Percentiles rank a stretch among this genome's conserved stretches.
phyloP scores from a whole-genome alignment of 1,140 invertebrate species.

The Drosophila ficusphila region DNA sequence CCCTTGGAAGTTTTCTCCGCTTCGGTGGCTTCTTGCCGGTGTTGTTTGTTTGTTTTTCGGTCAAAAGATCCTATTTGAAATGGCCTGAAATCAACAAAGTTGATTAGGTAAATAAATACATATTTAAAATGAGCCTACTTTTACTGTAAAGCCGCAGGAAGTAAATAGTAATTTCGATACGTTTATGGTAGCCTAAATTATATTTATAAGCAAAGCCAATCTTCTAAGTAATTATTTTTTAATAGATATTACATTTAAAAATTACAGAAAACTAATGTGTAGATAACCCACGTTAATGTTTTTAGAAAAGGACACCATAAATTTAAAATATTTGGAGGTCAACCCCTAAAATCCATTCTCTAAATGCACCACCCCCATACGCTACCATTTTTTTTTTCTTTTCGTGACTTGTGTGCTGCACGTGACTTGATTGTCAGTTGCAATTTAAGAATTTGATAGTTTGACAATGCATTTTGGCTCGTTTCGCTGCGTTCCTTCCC shows the following conservation, averaged over 20 bases:
- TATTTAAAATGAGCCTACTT: neutral
- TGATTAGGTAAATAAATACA: constrained; percentile 59
- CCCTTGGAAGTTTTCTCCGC: constrained; percentile 36
- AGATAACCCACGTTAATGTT: too few relatives aligned
- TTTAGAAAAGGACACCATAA: neutral
- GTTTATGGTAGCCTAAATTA: too few relatives aligned
- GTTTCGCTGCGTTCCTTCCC: constrained; percentile 43
- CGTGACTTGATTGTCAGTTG: constrained; percentile 83
- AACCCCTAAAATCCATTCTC: constrained; percentile 16
- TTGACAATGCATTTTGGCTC: constrained; percentile 79
- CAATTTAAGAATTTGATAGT: constrained; percentile 82
- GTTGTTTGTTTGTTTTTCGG: constrained; percentile 17
- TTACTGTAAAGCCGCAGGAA: neutral
- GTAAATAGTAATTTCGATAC: neutral
- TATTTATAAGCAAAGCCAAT: too few relatives aligned
- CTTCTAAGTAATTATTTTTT: too few relatives aligned
- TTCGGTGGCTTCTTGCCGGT: constrained; percentile 2
- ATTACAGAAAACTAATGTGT: too few relatives aligned
- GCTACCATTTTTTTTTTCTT: constrained; percentile 1
- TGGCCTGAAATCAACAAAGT: constrained; percentile 53
- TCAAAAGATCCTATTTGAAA: constrained; percentile 58
- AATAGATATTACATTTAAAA: too few relatives aligned
- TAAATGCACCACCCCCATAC: neutral
- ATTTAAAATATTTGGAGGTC: neutral
- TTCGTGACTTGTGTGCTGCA: constrained; percentile 51